A percentile compares a stretch with the other conserved stretches of the same genome.
Evolutionary conservation across 2,797 vertebrate species (phyloP).

Genomic region (Botia almorhae): DNA sequence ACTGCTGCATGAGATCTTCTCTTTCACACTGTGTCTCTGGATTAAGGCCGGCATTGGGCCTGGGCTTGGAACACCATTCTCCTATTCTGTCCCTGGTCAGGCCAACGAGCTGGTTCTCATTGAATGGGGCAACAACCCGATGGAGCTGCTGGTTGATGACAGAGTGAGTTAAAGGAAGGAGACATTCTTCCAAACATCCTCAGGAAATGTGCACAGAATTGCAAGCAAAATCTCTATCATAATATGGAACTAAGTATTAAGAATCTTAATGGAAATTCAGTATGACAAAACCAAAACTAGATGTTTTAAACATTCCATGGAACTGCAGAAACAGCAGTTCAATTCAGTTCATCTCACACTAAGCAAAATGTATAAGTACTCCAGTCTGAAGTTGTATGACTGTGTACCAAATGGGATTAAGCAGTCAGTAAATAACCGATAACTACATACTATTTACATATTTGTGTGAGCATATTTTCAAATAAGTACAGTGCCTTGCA

Average conservation of each 20-base stretch:
- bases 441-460: too few species aligned
- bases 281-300: too few species aligned
- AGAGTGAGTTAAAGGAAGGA: constrained; percentile 67
- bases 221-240: neutral
- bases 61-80: constrained; percentile 84
- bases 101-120: constrained; percentile 88
- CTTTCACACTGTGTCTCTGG: constrained; percentile 86
- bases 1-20: constrained; percentile 82
- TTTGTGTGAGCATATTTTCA: too few species aligned
- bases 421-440: too few species aligned
- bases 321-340: too few species aligned
- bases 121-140: constrained; percentile 85
- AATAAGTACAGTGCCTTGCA: too few species aligned
- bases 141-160: constrained; percentile 85
- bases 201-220: neutral
- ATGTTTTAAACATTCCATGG: too few species aligned
- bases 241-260: neutral
- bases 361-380: too few species aligned
- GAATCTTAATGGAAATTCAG: too few species aligned
- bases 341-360: too few species aligned
- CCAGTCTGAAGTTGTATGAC: too few species aligned
- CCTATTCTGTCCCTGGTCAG: constrained; percentile 85
- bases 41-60: constrained; percentile 77
- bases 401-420: too few species aligned
- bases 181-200: neutral